Base-by-base conservation (phyloP, 2,113 vertebrate genomes). In the Oriolus oriolus region DNA sequence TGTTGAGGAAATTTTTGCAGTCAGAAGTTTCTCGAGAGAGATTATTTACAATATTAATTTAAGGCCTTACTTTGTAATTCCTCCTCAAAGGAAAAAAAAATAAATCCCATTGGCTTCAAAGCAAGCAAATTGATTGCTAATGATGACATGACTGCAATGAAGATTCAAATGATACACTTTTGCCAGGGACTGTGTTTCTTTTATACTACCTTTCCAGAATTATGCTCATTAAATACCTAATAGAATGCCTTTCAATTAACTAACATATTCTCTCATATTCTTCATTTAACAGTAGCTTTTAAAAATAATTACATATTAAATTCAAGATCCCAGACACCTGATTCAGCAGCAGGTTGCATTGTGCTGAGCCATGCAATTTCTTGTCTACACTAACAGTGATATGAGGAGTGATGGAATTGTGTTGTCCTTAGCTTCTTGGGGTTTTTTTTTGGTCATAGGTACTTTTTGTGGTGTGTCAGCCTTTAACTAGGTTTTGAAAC, bases 281-380 rank as follows among this genome's bases (percentile, higher is more conserved):
- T 30, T 81, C 44, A 68, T 90, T 84, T 90, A 75, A 71, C 31
- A 41, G 41, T 39, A 60, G 75, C 53, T 89, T 64, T 84, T 57
- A 75, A 94, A 95, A 94, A 68, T 59, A 84, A 90, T 60, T n/a
- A 47, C 18, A 6, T 89, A 74, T 80, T 88, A 83, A 69, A 93
- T 53, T 79, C 73, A 74, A 70, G 64, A 75, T 66, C 35, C 41
- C 47, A 49, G 65, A 57, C 78, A 56, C 66, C 47, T 52, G 31
- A 50, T 89, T 54, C 54, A 84, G 84, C 22, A 3, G 63, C 78
- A 20, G 65, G 73, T 84, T 64, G 79, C 35, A 39, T 7, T 75
- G 71, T 87, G 78, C 87, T 53, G 76, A 94, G 90, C 59, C 53
- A 31, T 2, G 1, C 56, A 24, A 16, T 94, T 59, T 84, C 63